Percentiles rank a stretch among this genome's conserved stretches.
phyloP scores from a whole-genome alignment of 2,113 vertebrate species.

The Paedocypris sp. region DNA sequence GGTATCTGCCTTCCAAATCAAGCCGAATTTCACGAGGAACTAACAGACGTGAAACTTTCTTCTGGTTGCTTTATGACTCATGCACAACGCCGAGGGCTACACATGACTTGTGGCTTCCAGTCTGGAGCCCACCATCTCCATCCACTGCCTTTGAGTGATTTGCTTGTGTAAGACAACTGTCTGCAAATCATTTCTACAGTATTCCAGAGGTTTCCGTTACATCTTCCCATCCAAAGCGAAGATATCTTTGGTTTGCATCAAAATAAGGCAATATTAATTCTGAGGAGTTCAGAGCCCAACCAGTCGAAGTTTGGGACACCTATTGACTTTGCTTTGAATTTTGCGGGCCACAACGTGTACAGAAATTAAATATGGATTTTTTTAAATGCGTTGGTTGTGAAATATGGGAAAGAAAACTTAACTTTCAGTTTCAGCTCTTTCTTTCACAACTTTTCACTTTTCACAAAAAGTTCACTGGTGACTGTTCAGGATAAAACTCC shows the following conservation, averaged over 20 bases:
- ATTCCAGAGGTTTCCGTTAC: constrained; percentile 29
- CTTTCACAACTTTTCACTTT: no score
- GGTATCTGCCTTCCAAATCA: constrained; percentile 22
- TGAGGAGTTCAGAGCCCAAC: no score
- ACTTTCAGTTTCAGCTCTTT: no score
- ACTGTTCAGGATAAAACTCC: no score
- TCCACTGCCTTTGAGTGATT: constrained; percentile 38
- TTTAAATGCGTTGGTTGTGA: no score
- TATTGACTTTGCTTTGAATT: no score
- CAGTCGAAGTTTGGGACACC: no score
- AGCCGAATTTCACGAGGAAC: constrained; percentile 15
- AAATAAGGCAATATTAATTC: not conserved
- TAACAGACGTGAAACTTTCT: constrained; percentile 29
- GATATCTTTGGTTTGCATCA: not conserved
- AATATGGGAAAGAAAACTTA: no score
- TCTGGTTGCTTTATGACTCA: constrained; percentile 31
- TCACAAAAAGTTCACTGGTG: no score
- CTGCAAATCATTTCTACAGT: constrained; percentile 41
- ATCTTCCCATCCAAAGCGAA: constrained; percentile 10
- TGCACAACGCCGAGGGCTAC: constrained; percentile 30
- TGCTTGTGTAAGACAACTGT: constrained; percentile 32
- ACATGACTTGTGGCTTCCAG: constrained; percentile 40
- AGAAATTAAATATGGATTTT: no score
- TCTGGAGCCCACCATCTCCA: constrained; percentile 25
- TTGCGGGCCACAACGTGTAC: no score